Base-by-base conservation (phyloP, 2,888 invertebrate genomes). In the Autographa pulchrina region DNA sequence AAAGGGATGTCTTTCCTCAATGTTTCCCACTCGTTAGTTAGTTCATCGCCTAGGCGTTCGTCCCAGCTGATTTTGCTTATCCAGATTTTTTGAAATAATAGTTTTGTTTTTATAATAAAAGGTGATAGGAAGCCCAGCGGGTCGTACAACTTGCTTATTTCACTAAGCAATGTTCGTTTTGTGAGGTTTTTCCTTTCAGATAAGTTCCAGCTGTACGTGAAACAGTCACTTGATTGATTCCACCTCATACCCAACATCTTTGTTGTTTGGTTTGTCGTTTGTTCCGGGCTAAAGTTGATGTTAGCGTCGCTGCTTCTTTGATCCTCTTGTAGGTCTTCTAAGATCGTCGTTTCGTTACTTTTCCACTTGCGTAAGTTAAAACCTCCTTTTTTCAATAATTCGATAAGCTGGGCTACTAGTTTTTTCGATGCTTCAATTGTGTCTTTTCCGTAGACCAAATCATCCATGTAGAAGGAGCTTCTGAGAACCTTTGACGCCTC, bases 101-200 rank as follows among this genome's bases (percentile, higher is more conserved):
- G n/a, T 32, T 72, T 72, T 41, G 64, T 43, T 68, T 65, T 65
- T 58, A 61, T 72, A 60, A 65, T 62, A 25, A 72, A 43, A 3
- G 72, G 68, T 48, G 72, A 65, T 31, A 72, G 62, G 65, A 68
- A 72, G 31, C 72, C 72, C 43, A 72, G 52, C n/a, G 72, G 72
- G 41, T 72, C 72, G 25, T 63, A 72, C 16, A 72, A 35, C 35
- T 70, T 38, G 58, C 62, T 62, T 38, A 70, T 65, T 65, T 65
- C 61, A 62, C 59, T 60, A 32, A 60, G 59, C 7, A 60, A 35
- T 60, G 35, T 35, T 9, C 59, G 59, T n/a, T 60, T 60, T 2
- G 59, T 35, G 0, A 60, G 59, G 35, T 6, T 60, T 60, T 60
- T 60, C 59, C 35, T 60, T 32, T 35, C 35, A 35, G 59, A 16